Evolutionary conservation across 2,888 invertebrate genomes (phyloP).

Genomic region (Saturnia japonica): DNA sequence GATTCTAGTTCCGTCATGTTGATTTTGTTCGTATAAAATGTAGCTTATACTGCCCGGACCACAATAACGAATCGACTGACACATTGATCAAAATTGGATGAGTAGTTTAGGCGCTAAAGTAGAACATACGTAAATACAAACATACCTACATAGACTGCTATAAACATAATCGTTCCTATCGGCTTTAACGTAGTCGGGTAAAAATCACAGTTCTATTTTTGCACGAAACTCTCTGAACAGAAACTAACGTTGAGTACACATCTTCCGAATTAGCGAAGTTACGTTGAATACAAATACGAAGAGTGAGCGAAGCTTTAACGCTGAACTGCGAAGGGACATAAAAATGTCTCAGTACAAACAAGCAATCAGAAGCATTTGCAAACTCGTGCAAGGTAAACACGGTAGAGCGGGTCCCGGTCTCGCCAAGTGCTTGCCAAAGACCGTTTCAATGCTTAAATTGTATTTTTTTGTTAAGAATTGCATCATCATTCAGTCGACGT

Average conservation of each 20-base stretch:
- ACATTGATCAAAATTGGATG: too few species aligned
- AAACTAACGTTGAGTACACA: conserved; percentile 13
- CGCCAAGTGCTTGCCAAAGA: conserved; percentile 66
- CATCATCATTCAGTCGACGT: conserved; percentile 40
- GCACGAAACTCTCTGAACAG: background rate
- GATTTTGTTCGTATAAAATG: too few species aligned
- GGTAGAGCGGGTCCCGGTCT: conserved; percentile 41
- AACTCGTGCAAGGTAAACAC: conserved; percentile 68
- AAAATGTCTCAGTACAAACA: conserved; percentile 74
- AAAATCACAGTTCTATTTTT: background rate
- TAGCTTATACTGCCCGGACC: too few species aligned
- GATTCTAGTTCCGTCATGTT: too few species aligned
- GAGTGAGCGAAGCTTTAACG: conserved; percentile 42
- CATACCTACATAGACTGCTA: too few species aligned
- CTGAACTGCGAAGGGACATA: conserved; percentile 58
- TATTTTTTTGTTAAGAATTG: conserved; percentile 57
- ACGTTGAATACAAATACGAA: conserved; percentile 45
- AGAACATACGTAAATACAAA: too few species aligned
- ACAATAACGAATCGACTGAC: too few species aligned
- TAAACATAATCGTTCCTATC: too few species aligned
- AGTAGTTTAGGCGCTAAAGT: too few species aligned
- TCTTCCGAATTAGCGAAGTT: conserved; percentile 4
- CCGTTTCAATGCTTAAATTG: conserved; percentile 55
- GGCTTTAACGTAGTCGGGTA: too few species aligned
- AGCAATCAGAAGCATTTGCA: conserved; percentile 77